phyloP scores from a whole-genome alignment of 2,888 invertebrate genomes.

The Polietes domitor region DNA sequence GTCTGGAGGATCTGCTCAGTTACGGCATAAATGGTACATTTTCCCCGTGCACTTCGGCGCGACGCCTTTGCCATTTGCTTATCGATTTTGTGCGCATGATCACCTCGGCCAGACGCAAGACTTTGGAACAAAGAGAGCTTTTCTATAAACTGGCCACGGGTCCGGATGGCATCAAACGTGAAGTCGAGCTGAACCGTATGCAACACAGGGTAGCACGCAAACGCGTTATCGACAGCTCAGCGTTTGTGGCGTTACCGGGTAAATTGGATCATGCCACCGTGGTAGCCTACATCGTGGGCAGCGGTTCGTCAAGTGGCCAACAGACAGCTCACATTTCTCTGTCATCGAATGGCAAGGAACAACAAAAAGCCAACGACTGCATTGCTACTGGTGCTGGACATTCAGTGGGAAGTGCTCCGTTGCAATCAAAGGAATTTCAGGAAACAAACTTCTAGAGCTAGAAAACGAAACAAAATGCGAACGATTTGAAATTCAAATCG shows the following conservation, averaged over 20 bases:
- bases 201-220: slow-evolving; percentile 87
- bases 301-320: slow-evolving; percentile 57
- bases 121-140: slow-evolving; percentile 90
- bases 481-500: slow-evolving; percentile 49
- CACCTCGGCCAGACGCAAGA: slow-evolving; percentile 90
- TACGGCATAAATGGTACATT: slow-evolving; percentile 86
- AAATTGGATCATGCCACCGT: slow-evolving; percentile 94
- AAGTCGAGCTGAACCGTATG: slow-evolving; percentile 83
- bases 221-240: slow-evolving; percentile 87
- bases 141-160: slow-evolving; percentile 85
- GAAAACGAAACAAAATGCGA: slow-evolving; percentile 14
- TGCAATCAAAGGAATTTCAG: slow-evolving; percentile 79
- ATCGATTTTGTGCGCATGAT: slow-evolving; percentile 90
- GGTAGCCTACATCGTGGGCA: slow-evolving; percentile 90
- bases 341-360: slow-evolving; percentile 43
- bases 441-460: slow-evolving; percentile 78
- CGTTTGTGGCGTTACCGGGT: slow-evolving; percentile 87
- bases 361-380: slow-evolving; percentile 47
- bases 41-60: slow-evolving; percentile 84
- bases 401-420: slow-evolving; percentile 63
- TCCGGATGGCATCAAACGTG: slow-evolving; percentile 81
- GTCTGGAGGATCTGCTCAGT: slow-evolving; percentile 88
- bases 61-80: slow-evolving; percentile 86
- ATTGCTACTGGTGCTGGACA: slow-evolving; percentile 22
- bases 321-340: slow-evolving; percentile 44